phyloP scores from a whole-genome alignment of 2,888 invertebrate genomes.

The Linyphia triangularis region DNA sequence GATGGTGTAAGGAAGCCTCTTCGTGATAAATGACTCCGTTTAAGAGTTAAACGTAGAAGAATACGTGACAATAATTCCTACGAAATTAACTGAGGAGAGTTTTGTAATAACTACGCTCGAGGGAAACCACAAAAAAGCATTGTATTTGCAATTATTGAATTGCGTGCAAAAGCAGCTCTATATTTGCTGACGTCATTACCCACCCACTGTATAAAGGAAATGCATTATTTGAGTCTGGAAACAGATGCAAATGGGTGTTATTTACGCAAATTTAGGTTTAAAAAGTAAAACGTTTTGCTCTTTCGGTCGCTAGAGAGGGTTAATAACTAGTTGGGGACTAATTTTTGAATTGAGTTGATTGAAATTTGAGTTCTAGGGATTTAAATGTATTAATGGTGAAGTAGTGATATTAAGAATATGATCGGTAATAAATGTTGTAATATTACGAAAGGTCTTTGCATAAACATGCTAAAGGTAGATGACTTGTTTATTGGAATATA shows the following conservation, averaged over 20 bases:
- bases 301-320: too few species aligned
- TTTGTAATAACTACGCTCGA: slow-evolving; percentile 44
- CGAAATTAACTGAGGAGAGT: slow-evolving; percentile 37
- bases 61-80: slow-evolving; percentile 56
- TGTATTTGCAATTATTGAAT: slow-evolving; percentile 40
- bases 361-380: too few species aligned
- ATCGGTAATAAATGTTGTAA: too few species aligned
- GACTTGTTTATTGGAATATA: too few species aligned
- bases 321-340: too few species aligned
- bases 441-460: too few species aligned
- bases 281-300: too few species aligned
- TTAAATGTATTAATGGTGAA: too few species aligned
- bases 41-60: slow-evolving; percentile 56
- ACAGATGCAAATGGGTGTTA: not conserved
- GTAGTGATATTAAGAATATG: too few species aligned
- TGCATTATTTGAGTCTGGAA: not conserved
- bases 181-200: slow-evolving; percentile 8
- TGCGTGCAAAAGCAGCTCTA: slow-evolving; percentile 5
- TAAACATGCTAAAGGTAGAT: too few species aligned
- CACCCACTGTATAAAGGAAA: not conserved
- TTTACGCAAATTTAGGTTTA: not conserved
- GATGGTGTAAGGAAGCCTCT: not conserved
- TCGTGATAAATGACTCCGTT: not conserved
- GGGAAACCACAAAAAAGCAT: slow-evolving; percentile 37
- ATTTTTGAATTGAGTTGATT: too few species aligned